Conservation (phyloP, 2,113 vertebrate genomes). For the Megalops atlanticus region DNA sequence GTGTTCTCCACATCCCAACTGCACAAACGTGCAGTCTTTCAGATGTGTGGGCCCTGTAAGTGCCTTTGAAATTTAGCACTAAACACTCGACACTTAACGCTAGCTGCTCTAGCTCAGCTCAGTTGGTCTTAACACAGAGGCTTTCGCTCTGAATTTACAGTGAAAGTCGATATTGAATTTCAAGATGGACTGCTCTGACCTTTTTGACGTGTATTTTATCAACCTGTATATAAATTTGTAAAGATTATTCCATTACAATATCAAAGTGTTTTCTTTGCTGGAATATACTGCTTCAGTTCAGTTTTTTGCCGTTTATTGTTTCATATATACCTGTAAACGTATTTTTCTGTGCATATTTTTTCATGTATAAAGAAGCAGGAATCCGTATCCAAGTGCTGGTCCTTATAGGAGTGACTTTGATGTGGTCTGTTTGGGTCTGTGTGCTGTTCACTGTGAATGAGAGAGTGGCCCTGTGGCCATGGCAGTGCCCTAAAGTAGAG, state of each 20-base stretch:
- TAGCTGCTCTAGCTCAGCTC: not conserved
- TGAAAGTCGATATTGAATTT: not conserved
- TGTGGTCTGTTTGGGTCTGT: not conserved
- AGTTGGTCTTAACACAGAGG: not conserved
- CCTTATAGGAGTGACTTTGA: conserved; percentile 24
- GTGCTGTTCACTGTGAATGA: not conserved
- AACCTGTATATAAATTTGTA: conserved; percentile 53
- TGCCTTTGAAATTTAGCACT: conserved; percentile 7
- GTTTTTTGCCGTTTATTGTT: conserved; percentile 16
- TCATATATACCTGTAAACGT: conserved; percentile 30
- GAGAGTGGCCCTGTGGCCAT: not conserved
- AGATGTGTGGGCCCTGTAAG: not conserved
- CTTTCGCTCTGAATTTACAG: not conserved
- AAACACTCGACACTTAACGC: not conserved
- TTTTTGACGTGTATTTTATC: conserved; percentile 33
- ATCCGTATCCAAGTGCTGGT: conserved; percentile 12
- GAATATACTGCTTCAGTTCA: conserved; percentile 23
- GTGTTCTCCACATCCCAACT: not conserved
- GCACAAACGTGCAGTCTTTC: not conserved
- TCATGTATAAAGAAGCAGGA: conserved; percentile 42
- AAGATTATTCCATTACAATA: conserved; percentile 40
- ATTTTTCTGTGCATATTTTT: conserved; percentile 27
- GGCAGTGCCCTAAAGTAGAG: not conserved
- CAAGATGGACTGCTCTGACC: conserved; percentile 20
- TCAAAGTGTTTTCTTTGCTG: conserved; percentile 25